Evolutionary conservation across 2,888 invertebrate genomes (phyloP).

Genomic region (Amorpha juglandis): DNA sequence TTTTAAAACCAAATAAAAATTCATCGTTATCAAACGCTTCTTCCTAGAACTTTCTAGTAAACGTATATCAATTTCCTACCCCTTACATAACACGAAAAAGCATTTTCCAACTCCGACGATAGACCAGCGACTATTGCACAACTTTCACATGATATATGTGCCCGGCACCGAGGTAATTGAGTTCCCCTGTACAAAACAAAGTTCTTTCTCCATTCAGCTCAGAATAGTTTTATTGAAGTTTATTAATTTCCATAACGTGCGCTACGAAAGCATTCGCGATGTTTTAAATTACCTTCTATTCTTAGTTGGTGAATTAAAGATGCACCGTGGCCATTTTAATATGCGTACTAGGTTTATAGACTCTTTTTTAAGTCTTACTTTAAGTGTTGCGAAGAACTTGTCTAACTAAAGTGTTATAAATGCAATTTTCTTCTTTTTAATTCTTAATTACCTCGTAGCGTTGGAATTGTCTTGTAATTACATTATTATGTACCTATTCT

Average conservation of each 20-base stretch:
- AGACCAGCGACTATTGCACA: neutral
- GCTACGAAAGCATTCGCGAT: neutral
- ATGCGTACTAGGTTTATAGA: slow-evolving; percentile 1
- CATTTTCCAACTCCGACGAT: neutral
- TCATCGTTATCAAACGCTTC: too few species aligned
- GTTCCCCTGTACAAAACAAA: slow-evolving; percentile 1
- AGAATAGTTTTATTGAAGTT: slow-evolving; percentile 16
- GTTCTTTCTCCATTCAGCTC: neutral
- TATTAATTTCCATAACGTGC: slow-evolving; percentile 28
- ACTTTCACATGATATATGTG: slow-evolving; percentile 6
- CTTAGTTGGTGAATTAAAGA: slow-evolving; percentile 39
- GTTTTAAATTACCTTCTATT: slow-evolving; percentile 22
- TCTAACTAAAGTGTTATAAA: too few species aligned
- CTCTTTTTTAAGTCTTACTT: neutral
- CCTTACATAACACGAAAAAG: slow-evolving; percentile 2
- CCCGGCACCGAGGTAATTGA: slow-evolving; percentile 5
- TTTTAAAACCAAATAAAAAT: too few species aligned
- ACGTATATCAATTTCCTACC: too few species aligned
- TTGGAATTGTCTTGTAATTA: too few species aligned
- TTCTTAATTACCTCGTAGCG: too few species aligned
- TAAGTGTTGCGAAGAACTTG: too few species aligned
- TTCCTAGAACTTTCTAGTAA: too few species aligned
- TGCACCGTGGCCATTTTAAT: slow-evolving; percentile 28
- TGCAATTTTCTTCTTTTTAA: too few species aligned
- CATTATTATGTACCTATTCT: too few species aligned